Conservation (phyloP, 2,113 vertebrate genomes). For the Anser brachyrhynchus region DNA sequence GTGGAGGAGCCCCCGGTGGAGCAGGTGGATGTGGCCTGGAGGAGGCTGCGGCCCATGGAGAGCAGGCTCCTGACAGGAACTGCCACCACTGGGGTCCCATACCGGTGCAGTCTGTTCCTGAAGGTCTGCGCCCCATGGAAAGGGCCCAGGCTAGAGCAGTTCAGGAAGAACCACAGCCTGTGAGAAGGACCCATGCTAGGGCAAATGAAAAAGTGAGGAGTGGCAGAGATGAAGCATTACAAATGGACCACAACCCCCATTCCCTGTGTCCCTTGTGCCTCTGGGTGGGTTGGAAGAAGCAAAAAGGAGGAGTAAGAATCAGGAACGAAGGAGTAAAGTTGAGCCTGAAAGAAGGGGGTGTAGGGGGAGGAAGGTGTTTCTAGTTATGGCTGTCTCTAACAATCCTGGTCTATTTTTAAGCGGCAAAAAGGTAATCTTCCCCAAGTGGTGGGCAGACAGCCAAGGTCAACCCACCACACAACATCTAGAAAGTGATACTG, state of each 20-base stretch:
- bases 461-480: neutral
- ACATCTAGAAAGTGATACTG: neutral
- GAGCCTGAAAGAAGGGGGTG: neutral
- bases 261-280: neutral
- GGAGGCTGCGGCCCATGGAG: neutral
- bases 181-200: rapidly evolving
- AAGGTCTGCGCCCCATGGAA: neutral
- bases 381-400: neutral
- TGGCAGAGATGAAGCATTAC: neutral
- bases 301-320: neutral
- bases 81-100: neutral
- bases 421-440: neutral
- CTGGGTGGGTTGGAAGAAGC: neutral
- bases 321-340: neutral
- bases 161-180: neutral
- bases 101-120: neutral
- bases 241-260: neutral
- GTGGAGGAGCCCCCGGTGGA: neutral
- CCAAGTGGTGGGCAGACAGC: neutral
- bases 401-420: neutral
- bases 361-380: too few species aligned
- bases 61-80: neutral
- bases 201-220: neutral
- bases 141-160: neutral
- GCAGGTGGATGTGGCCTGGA: neutral